Base-by-base conservation (phyloP, 2,113 vertebrate species). In the Ophthalmolycus amberensis region DNA sequence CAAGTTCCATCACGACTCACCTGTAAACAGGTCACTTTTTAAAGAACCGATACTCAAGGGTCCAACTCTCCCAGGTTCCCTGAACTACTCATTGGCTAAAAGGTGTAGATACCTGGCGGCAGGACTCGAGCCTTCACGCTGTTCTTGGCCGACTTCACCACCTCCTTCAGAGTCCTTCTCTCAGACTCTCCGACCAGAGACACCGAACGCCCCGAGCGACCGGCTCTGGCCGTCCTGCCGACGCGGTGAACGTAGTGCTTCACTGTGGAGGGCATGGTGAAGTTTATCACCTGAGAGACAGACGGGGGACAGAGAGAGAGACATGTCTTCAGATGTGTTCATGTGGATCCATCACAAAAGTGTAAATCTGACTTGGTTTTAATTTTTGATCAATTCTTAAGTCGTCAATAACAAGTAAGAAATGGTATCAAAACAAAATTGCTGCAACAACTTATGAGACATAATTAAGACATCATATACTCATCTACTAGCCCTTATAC, bases 191-290 rank as follows among this genome's bases (percentile, higher is more conserved):
- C 98, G 6, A 98, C 98, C 68, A 99, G 95, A 9, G 98, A 99
- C 74, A 99, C 97, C 0, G 98, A 99, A 3, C 98, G 96, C 0
- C 98, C 98, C 0, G 96, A 96, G 6, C 96, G 96, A 0, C 98
- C 98, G 0, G 98, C 98, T 18, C 98, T 95, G 0, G 98, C 98
- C 0, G 98, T 99, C 0, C 98, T 95, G 1, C 98, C 98, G 22
- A 99, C 98, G 0, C 98, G 95, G 88, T 99, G 98, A 29, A 99
- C 98, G 0, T 99, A 99, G 86, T 99, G 98, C 82, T 99, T 99
- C 56, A 92, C 77, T 0, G 98, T 99, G 81, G 97, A 97, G 8
- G 98, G 98, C 98, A 99, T 99, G 0, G 98, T 99, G 93, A 99
- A 99, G 93, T 99, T 99, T 79, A 99, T 98, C 1, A 99, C 98